Conservation (phyloP, 1,140 invertebrate species). For the Ectropis grisescens region DNA sequence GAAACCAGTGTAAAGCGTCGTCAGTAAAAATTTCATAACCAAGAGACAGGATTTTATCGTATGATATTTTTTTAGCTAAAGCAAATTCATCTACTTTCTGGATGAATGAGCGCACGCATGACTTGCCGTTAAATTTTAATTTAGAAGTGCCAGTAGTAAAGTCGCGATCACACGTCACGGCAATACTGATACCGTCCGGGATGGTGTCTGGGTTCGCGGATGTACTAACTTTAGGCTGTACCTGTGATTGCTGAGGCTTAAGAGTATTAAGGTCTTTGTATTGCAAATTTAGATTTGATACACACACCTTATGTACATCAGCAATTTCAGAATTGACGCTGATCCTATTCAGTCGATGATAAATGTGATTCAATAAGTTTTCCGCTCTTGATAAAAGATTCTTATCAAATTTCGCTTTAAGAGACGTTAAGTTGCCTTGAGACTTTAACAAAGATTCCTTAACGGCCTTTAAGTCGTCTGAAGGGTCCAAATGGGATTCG, state of each 20-base stretch:
- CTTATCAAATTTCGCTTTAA: constrained; percentile 7
- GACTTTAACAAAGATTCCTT: too few species aligned
- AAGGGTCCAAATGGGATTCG: constrained; percentile 5
- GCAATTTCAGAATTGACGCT: neutral
- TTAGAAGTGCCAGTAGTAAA: too few species aligned
- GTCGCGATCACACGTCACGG: too few species aligned
- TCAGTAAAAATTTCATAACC: neutral
- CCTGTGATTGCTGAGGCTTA: neutral
- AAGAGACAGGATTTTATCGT: neutral
- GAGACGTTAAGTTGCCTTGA: neutral
- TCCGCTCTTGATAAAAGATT: constrained; percentile 7
- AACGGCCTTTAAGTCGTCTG: constrained; percentile 2
- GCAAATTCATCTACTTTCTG: neutral
- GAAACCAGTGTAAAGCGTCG: too few species aligned
- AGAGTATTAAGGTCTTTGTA: neutral
- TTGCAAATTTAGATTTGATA: constrained; percentile 1
- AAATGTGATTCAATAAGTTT: constrained; percentile 7
- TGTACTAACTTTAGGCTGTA: neutral
- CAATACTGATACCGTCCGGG: too few species aligned
- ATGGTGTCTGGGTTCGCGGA: neutral
- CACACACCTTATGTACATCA: too few species aligned
- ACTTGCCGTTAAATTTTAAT: too few species aligned
- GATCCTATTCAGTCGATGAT: constrained; percentile 7
- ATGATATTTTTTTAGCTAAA: neutral
- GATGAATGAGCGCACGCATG: too few species aligned